Evolutionary conservation across 1,140 invertebrate genomes (phyloP), one percentile per base, ranked within the genome.

Genomic region (Dreissena polymorpha): DNA sequence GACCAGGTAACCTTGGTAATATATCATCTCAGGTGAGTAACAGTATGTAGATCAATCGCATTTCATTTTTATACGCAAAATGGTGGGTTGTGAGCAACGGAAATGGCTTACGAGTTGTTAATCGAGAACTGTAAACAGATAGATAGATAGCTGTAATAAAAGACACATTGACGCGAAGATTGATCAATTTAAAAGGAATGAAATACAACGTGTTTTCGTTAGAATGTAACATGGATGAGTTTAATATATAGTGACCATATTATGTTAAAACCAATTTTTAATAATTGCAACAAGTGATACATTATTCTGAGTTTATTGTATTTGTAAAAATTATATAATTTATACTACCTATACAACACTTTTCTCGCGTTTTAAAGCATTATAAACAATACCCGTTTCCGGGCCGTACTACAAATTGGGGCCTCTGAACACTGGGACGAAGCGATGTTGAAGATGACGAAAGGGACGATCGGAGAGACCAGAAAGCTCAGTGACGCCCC

Each of bases 401-500:
- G 50, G 14, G 78, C 71, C n/a, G 72, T 81, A 69, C 51, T 81
- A 51, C 53, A 53, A 53, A 81, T 81, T 68, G 78, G 78, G 23
- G 14, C 78, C 1, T 81, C 78, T 2, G 12, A n/a, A 29, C 73
- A 27, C 8, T 76, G 78, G 78, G 78, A 69, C 14, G 67, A 81
- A 23, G 78, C 78, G 14, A 57, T 81, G 57, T 49, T 60, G 16
- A 81, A 13, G 70, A 39, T 81, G 2, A 81, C 78, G 64, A 21
- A 29, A 18, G 69, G 57, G n/a, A n/a, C n/a, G n/a, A n/a, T n/a
- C n/a, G n/a, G n/a, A n/a, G n/a, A n/a, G n/a, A n/a, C n/a, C n/a
- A 27, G 21, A 16, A 81, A 65, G 53, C 53, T 81, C 7, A 63
- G 55, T 23, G 78, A 68, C 16, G 0, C 21, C 23, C 51, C 78